phyloP scores from a whole-genome alignment of 23 tunicate species.

The Trididemnum clinides region DNA sequence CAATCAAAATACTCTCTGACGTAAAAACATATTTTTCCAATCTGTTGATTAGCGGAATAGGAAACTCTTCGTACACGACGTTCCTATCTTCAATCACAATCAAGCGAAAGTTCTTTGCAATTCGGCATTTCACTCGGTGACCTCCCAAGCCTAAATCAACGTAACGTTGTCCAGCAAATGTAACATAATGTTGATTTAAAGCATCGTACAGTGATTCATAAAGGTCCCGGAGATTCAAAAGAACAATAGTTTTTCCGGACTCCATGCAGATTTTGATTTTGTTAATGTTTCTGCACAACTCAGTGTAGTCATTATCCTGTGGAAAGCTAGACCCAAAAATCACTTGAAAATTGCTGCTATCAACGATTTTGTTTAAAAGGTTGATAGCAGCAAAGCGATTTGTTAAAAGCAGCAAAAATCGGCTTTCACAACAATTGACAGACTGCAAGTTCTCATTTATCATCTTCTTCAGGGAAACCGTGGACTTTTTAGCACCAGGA shows the following conservation, averaged over 20 bases:
- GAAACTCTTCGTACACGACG: conserved; percentile 64
- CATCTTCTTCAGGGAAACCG: conserved; percentile 29
- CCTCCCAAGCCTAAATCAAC: conserved; percentile 91
- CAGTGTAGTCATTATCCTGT: conserved; percentile 70
- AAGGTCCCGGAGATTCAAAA: conserved; percentile 33
- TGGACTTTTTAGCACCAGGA: neutral
- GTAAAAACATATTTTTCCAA: conserved; percentile 77
- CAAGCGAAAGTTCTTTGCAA: conserved; percentile 61
- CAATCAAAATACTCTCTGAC: conserved; percentile 38
- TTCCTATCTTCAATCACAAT: conserved; percentile 81
- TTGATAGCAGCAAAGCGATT: conserved; percentile 74
- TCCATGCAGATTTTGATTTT: conserved; percentile 85
- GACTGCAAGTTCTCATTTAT: conserved; percentile 49
- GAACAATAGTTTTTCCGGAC: conserved; percentile 70
- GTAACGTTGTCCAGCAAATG: conserved; percentile 46
- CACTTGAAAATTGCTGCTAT: conserved; percentile 34
- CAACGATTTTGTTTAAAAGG: conserved; percentile 45
- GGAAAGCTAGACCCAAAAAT: conserved; percentile 92
- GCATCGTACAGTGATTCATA: conserved; percentile 53
- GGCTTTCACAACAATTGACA: conserved; percentile 60
- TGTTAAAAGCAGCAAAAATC: conserved; percentile 71
- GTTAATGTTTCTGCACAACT: conserved; percentile 81
- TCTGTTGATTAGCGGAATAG: conserved; percentile 84
- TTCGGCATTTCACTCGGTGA: conserved; percentile 85
- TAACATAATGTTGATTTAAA: conserved; percentile 50